Evolutionary conservation across 2,888 invertebrate species (phyloP), one percentile per base, ranked within the genome.

Genomic region (Parthenolecanium corni): DNA sequence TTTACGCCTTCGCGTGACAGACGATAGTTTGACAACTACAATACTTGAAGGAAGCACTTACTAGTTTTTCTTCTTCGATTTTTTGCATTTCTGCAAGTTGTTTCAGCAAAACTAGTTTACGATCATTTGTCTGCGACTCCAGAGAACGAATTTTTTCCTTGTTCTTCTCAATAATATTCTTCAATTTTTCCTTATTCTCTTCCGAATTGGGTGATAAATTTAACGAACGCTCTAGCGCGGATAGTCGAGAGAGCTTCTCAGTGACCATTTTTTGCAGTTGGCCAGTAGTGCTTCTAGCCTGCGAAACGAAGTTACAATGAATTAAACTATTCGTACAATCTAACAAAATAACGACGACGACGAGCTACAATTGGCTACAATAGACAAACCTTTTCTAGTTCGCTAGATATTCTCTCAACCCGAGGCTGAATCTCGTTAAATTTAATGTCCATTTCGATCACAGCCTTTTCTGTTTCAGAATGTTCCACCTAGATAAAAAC

Each of bases 131-230:
- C 31, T 63, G 62, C 18, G 16, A 18, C 24, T 63, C 58, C 62
- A 64, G 49, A 40, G 46, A 49, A 51, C 52, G 25, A 16, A 66
- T 36, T 57, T 64, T 66, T 18, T 62, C 62, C 21, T 62, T 47
- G 24, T 46, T 49, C 23, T 61, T 61, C 12, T 49, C 61, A 38
- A 49, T 61, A 36, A 23, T 21, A 16, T 47, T 38, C 23, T 49
- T 20, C 36, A 61, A 31, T 40, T 51, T 51, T 18, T 49, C 49
- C 23, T 49, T 61, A 38, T 61, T 61, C n/a, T 31, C 49, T 61
- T 61, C 61, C 20, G 49, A 38, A 61, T 49, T 49, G 0, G 61
- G 61, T 36, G 51, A 49, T 21, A 61, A 20, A 38, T 18, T 36
- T n/a, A 61, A 16, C 1, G 51, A 61, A 16, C 36, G 31, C 12